Evolutionary conservation across 2,888 invertebrate species (phyloP), one percentile per base, ranked within the genome.

Genomic region (Ochlodes sylvanus): DNA sequence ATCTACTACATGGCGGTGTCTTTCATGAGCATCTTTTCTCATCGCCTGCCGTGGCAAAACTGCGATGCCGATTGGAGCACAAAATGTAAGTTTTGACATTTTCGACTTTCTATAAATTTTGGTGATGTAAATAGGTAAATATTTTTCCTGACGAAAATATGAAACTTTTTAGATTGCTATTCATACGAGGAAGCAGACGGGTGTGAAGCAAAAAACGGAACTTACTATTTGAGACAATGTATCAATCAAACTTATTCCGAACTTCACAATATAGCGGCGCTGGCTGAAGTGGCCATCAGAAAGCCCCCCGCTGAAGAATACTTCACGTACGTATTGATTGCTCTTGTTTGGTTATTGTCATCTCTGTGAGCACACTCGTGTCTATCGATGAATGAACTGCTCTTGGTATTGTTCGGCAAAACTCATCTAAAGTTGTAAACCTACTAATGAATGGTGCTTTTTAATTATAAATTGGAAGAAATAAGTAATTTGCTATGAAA

Each of bases 51-150:
- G 0, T 96, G 96, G 96, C 95, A 95, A 79, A 95, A 95, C 75
- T 96, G 96, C 76, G 95, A 95, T 57, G 94, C 94, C 0, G 94
- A 94, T 19, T 96, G 96, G 96, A 96, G 96, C 79, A 96, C 96
- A 34, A 77, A 92, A 83, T 83, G 95, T 95, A 78, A 94, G 95
- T 93, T 66, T 44, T 10, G 38, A 2, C 2, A 17, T 1, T 17
- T 14, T 14, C 12, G 12, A 14, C 27, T 27, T 6, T 27, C 12
- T 21, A 32, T 42, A 15, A 32, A 32, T 27, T 15, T 14, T 42
- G n/a, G n/a, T n/a, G n/a, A n/a, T n/a, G n/a, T n/a, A n/a, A n/a
- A n/a, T n/a, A n/a, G n/a, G n/a, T n/a, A n/a, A n/a, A n/a, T n/a
- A n/a, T n/a, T n/a, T 50, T 32, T 57, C 6, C 15, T 19, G 41